Evolutionary conservation across 2,113 vertebrate genomes (phyloP), one percentile per base, ranked within the genome.

Genomic region (Theropithecus gelada): DNA sequence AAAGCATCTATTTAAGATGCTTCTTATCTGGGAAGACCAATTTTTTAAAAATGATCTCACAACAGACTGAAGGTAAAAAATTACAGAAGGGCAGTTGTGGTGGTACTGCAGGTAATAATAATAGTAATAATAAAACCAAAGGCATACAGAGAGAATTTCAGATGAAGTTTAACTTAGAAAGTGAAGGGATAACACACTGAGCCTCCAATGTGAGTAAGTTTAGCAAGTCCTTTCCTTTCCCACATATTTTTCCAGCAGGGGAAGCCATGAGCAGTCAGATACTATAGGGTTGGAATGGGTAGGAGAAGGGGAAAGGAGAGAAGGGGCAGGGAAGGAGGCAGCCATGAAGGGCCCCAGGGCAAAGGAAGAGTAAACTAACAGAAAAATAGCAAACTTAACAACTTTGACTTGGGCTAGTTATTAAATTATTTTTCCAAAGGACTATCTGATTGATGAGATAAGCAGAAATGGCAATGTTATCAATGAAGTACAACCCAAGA

Each of bases 31-130:
- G 52, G 72, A 97, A 93, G 64, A 95, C 30, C 11, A 89, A 72
- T 95, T 96, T 97, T 64, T 70, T 93, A 98, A 95, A 43, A 73
- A 32, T 73, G 50, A 97, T 88, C 70, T 92, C 57, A 90, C 2
- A 76, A 57, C 38, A 88, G 57, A 84, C 20, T 81, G 35, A 87
- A 93, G 75, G 78, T 43, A 55, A 78, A 61, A 97, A 93, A 76
- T 97, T 86, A 97, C 66, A 52, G 75, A 61, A 84, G 83, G 64
- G 20, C 43, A 85, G 45, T 32, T 96, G 57, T 91, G 20, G 40
- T 83, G 75, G 59, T 75, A 91, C 82, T n/a, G 38, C 18, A 84
- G 70, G 95, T 68, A 95, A 32, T 57, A 89, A 64, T 79, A 30
- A 32, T n/a, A 68, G 30, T 68, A 68, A 90, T 66, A 64, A 88